phyloP scores from a whole-genome alignment of 2,797 vertebrate genomes.

The Denticeps clupeoides region DNA sequence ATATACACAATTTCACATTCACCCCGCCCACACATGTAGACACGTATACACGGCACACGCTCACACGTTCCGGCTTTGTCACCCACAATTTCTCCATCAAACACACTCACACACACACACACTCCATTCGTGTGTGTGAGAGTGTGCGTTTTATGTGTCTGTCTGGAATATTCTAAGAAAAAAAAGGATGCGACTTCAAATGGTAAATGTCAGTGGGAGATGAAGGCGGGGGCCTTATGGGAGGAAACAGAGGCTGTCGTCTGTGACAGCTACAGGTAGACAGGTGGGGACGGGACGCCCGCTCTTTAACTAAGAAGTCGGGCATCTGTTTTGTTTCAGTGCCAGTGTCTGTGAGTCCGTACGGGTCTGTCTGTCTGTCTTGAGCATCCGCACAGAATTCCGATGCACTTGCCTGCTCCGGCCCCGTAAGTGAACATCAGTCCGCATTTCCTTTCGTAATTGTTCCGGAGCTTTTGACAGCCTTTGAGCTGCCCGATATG shows the following conservation, averaged over 20 bases:
- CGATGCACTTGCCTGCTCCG: no score
- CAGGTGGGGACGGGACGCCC: conserved; percentile 40
- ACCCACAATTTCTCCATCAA: no score
- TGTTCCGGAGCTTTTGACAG: no score
- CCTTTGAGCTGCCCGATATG: no score
- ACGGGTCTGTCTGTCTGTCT: conserved; percentile 40
- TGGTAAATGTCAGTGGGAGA: conserved; percentile 47
- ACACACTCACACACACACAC: not conserved
- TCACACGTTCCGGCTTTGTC: no score
- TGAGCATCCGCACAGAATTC: no score
- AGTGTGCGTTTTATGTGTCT: conserved; percentile 9
- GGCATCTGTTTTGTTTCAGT: conserved; percentile 7
- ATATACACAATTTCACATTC: no score
- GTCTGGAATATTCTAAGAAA: conserved; percentile 26
- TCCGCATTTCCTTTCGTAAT: no score
- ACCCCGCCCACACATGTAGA: no score
- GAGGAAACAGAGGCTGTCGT: conserved; percentile 48
- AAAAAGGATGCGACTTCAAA: conserved; percentile 35
- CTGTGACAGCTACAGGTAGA: conserved; percentile 56
- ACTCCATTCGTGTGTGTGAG: not conserved
- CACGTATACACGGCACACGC: no score
- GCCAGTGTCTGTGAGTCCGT: not conserved
- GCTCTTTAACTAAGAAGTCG: conserved; percentile 3
- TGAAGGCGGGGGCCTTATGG: conserved; percentile 43
- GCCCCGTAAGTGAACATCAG: no score